A percentile compares a stretch with the other conserved stretches of the same genome.
These are phyloP conservation scores for Neodontobutis hainanensis DNA, from an alignment of 2,113 vertebrate genomes.

Conservation along the genomic window DNA sequence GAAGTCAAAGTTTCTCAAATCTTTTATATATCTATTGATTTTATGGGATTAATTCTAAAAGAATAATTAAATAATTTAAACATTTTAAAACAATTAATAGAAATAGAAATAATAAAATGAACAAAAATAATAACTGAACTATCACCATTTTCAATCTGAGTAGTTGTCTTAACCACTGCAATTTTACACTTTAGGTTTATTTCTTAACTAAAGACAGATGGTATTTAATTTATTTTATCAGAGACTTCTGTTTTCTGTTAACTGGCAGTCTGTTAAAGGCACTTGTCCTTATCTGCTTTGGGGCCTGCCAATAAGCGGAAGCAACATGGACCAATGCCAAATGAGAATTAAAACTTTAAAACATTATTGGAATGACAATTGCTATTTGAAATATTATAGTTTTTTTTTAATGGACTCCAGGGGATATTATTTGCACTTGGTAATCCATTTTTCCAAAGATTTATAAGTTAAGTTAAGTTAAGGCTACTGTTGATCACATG, in stretches of 20 bases:
- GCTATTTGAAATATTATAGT: not conserved
- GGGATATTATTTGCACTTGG: not conserved
- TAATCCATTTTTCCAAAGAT: no score
- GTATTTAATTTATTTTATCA: conserved; percentile 70
- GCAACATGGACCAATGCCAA: not conserved
- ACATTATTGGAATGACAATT: not conserved
- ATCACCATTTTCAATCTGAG: no score
- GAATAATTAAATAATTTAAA: no score
- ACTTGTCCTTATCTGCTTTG: conserved; percentile 39
- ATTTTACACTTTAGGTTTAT: conserved; percentile 51
- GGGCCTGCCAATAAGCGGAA: conserved; percentile 17
- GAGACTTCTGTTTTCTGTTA: conserved; percentile 59
- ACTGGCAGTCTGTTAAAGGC: conserved; percentile 65
- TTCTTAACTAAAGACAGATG: conserved; percentile 60
- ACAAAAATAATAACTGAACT: no score
- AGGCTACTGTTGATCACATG: not conserved
- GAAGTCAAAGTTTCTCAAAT: no score
- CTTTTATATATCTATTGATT: no score
- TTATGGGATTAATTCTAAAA: no score
- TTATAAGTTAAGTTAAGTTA: not conserved
- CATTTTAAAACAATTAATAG: no score
- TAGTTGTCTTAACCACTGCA: not conserved
- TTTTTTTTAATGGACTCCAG: not conserved
- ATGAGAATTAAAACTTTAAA: not conserved
- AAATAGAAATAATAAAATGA: no score